Base-by-base conservation (phyloP, 1,140 invertebrate species). In the Dryas iulia region DNA sequence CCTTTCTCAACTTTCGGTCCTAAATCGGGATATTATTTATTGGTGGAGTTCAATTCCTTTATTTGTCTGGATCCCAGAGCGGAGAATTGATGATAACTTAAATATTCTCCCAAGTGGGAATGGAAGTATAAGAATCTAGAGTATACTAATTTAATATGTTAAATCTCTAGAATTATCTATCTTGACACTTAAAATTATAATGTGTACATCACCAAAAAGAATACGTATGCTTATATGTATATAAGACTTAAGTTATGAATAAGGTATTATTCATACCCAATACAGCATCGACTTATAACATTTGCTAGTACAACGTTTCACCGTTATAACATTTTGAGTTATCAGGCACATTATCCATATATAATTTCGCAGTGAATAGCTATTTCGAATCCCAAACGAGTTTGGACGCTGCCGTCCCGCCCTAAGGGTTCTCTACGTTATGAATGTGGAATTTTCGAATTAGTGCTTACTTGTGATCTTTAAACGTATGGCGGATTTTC, bases 371-470 rank as follows among this genome's bases (percentile, higher is more conserved):
- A 59, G 61, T 64, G 72, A 71, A 71, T 71, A 72, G 69, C 66
- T 72, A 75, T 77, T 77, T 71, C 64, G 73, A 68, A 74, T 74
- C 56, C 56, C 67, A 73, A 72, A 73, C 73, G 74, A 66, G 72
- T 74, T 70, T 61, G 64, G 53, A 65, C 72, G 69, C 74, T 72
- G 72, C 67, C 61, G 76, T 74, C 62, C 67, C 74, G 85, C 83
- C 81, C 68, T 65, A 78, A 81, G 81, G 81, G 79, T 77, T 73
- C 56, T 73, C 74, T 68, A 78, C 80, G 83, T 86, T 89, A 86
- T 84, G 76, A 82, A 79, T 82, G 82, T 82, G 82, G 78, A 82
- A 87, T 90, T 88, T 86, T 87, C 84, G 80, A 83, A 76, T 86
- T 87, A 87, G 86, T 87, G 75, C 76, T 75, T 74, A 77, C 74